Evolutionary conservation across 2,888 invertebrate species (phyloP).

Genomic region (Leucoma salicis): DNA sequence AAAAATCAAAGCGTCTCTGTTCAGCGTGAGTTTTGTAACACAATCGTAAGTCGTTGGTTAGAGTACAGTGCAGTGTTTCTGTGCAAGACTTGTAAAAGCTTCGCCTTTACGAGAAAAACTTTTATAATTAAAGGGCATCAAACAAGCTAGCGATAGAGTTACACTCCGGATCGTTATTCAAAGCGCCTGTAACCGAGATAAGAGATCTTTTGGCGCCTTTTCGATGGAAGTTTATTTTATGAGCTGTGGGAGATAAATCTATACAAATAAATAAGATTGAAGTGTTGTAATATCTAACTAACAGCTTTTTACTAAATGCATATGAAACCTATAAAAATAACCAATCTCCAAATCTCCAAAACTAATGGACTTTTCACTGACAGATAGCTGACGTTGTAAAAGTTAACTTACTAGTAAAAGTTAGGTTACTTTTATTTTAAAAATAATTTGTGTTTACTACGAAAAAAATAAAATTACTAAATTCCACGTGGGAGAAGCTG

Average conservation of each 20-base stretch:
- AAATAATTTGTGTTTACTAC: no score
- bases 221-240: constrained; percentile 69
- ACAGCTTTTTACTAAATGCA: no score
- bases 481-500: no score
- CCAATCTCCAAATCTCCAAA: no score
- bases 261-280: no score
- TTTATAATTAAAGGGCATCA: constrained; percentile 81
- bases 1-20: constrained; percentile 3
- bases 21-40: constrained; percentile 19
- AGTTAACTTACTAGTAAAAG: no score
- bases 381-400: no score
- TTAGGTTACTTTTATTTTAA: no score
- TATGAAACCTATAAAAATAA: no score
- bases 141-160: constrained; percentile 74
- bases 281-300: no score
- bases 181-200: constrained; percentile 73
- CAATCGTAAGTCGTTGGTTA: constrained; percentile 37
- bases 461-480: no score
- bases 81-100: constrained; percentile 51
- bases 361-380: no score
- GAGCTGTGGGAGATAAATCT: constrained; percentile 60
- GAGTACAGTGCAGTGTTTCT: constrained; percentile 41
- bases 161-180: constrained; percentile 77
- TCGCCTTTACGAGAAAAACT: constrained; percentile 71
- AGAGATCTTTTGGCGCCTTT: constrained; percentile 70